Percentiles rank a stretch among this genome's conserved stretches.
phyloP scores from a whole-genome alignment of 2,888 invertebrate genomes.

The Patella caerulea region DNA sequence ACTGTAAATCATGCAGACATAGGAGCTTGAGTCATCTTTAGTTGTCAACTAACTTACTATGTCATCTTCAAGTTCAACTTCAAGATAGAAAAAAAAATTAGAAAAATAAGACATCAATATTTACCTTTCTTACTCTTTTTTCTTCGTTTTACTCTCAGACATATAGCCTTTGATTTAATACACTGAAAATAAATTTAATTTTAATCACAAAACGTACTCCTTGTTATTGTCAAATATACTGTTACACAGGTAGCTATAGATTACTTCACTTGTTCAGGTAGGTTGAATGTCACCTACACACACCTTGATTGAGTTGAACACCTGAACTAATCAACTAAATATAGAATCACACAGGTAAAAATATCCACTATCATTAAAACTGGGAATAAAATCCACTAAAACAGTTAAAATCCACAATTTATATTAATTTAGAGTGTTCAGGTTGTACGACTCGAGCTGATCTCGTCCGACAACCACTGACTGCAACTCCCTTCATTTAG shows the following conservation, averaged over 20 bases:
- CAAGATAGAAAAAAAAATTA: too few species aligned
- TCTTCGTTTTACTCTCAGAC: constrained; percentile 88
- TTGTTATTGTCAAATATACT: background rate
- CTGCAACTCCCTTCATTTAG: constrained; percentile 17
- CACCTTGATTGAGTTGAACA: too few species aligned
- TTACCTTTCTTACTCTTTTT: constrained; percentile 44
- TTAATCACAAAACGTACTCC: background rate
- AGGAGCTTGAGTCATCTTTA: too few species aligned
- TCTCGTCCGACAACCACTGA: background rate
- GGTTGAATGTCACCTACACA: too few species aligned
- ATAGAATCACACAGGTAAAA: constrained; percentile 6
- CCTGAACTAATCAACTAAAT: constrained; percentile 1
- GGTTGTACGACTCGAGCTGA: too few species aligned
- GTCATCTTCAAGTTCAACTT: too few species aligned
- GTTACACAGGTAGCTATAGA: too few species aligned
- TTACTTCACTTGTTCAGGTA: too few species aligned
- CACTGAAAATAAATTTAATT: constrained; percentile 80
- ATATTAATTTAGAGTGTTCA: too few species aligned
- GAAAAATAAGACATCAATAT: background rate
- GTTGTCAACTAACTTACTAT: too few species aligned
- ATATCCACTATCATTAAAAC: background rate
- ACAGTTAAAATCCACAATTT: background rate
- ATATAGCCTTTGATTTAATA: constrained; percentile 94
- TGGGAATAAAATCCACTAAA: background rate
- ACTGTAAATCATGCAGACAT: too few species aligned